Percentiles rank a stretch among this genome's conserved stretches.
Conservation (phyloP, 2,113 vertebrate genomes). For the Vanacampus margaritifer region DNA sequence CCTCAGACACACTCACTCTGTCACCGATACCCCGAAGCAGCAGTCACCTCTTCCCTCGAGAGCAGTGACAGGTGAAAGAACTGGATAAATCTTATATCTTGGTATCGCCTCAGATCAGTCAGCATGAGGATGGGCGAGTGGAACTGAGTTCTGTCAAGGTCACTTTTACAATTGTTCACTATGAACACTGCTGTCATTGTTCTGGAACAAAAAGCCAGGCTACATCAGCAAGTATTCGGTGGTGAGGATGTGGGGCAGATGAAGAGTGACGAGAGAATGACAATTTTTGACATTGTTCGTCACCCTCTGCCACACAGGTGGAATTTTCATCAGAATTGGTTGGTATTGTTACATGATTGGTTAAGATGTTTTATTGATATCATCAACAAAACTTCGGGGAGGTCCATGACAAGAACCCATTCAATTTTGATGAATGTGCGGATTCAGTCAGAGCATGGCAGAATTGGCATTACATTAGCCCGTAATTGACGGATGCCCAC, state of each 20-base stretch:
- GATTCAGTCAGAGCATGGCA: too few species aligned
- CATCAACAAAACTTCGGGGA: not conserved
- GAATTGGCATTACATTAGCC: too few species aligned
- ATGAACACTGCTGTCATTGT: slow-evolving; percentile 11
- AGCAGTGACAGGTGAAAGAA: slow-evolving; percentile 68
- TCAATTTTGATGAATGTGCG: too few species aligned
- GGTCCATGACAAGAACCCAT: not conserved
- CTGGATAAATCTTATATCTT: slow-evolving; percentile 60
- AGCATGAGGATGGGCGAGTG: slow-evolving; percentile 33
- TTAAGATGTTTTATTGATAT: too few species aligned
- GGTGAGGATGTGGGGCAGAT: not conserved
- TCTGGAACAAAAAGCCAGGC: slow-evolving; percentile 14
- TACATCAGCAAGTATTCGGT: slow-evolving; percentile 4
- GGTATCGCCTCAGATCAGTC: slow-evolving; percentile 57
- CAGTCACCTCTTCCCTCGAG: slow-evolving; percentile 43
- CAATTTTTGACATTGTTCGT: not conserved
- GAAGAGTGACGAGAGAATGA: not conserved
- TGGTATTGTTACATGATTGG: not conserved
- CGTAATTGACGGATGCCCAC: too few species aligned
- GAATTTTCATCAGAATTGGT: not conserved
- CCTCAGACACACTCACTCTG: slow-evolving; percentile 61
- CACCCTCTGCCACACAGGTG: not conserved
- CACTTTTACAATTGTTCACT: slow-evolving; percentile 46
- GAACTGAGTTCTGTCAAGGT: slow-evolving; percentile 59
- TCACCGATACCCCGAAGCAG: slow-evolving; percentile 61